A percentile compares a stretch with the other conserved stretches of the same genome.
Evolutionary conservation across 92 coral and sea anemone species (phyloP).

Genomic region (Epizoanthus stellaris): DNA sequence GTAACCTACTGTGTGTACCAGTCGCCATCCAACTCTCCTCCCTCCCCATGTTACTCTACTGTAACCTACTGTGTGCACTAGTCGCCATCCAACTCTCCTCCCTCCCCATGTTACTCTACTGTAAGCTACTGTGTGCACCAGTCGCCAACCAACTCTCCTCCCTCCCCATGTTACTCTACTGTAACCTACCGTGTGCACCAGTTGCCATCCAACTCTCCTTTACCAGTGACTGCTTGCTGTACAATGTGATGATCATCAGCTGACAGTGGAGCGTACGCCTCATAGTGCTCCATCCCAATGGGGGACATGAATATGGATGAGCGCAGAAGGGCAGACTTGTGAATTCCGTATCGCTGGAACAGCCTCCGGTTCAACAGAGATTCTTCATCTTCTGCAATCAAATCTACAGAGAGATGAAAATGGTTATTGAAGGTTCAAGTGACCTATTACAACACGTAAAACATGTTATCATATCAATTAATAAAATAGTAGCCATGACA

Average conservation of each 20-base stretch:
- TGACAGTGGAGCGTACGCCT: constrained; percentile 80
- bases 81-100: no score
- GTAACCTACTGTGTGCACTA: no score
- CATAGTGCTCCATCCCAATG: constrained; percentile 89
- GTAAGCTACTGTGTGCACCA: no score
- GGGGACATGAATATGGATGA: constrained; percentile 83
- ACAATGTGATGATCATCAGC: constrained; percentile 59
- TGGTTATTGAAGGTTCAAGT: neutral
- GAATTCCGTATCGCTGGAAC: constrained; percentile 80
- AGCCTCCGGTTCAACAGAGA: constrained; percentile 58
- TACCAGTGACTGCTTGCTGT: constrained; percentile 56
- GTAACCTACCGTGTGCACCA: constrained; percentile 80
- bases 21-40: no score
- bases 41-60: no score
- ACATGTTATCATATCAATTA: no score
- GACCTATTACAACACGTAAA: no score
- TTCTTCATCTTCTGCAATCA: constrained; percentile 39
- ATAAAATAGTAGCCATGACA: no score
- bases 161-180: neutral
- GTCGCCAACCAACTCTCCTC: no score
- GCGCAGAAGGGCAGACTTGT: constrained; percentile 64
- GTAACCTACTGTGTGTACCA: neutral
- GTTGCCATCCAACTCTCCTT: constrained; percentile 1
- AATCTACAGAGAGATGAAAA: neutral
- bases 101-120: no score